Conservation (phyloP, 2,888 invertebrate genomes). For the Drosophila borealis region DNA sequence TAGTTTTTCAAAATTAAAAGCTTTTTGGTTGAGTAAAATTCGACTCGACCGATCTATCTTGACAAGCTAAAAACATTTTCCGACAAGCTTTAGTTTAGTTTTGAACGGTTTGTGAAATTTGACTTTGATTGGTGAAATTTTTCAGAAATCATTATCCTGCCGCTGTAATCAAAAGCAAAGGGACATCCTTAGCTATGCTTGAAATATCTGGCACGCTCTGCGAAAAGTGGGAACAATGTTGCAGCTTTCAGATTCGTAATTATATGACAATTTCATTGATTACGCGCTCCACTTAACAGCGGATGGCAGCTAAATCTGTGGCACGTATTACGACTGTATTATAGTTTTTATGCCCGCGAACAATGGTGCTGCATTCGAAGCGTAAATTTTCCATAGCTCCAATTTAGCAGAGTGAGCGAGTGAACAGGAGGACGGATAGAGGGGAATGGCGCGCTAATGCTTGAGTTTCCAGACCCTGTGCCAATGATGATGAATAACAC, state of each 20-base stretch:
- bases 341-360: constrained; percentile 57
- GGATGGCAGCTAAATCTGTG: constrained; percentile 60
- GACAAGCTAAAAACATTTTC: too few species aligned
- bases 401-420: constrained; percentile 33
- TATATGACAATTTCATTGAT: constrained; percentile 72
- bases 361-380: constrained; percentile 62
- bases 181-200: constrained; percentile 34
- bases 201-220: constrained; percentile 5
- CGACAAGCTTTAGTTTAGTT: too few species aligned
- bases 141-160: constrained; percentile 3
- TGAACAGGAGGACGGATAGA: neutral
- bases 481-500: constrained; percentile 69
- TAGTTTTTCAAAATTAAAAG: too few species aligned
- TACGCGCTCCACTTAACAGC: constrained; percentile 53
- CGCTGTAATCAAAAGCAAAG: constrained; percentile 18
- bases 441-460: constrained; percentile 53
- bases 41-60: too few species aligned
- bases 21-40: too few species aligned
- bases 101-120: neutral
- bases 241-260: constrained; percentile 49
- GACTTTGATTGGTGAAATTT: neutral
- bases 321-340: constrained; percentile 66
- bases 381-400: constrained; percentile 59
- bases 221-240: constrained; percentile 40
- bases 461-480: constrained; percentile 39